A percentile compares a stretch with the other conserved stretches of the same genome.
These are phyloP conservation scores for Gasterosteus nipponicus DNA, from an alignment of 2,113 vertebrate species.

Conservation along the genomic window DNA sequence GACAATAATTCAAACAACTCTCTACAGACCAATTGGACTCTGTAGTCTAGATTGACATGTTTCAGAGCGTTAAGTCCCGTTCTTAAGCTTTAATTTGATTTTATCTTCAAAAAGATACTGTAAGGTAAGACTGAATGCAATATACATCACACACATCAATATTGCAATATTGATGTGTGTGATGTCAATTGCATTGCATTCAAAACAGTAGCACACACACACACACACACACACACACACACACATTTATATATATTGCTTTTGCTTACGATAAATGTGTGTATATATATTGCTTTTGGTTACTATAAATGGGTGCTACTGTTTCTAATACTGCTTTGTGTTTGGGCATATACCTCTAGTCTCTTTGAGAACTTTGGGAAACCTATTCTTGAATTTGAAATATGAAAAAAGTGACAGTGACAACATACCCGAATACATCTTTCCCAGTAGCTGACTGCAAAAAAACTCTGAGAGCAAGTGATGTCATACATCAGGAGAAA, in stretches of 20 bases:
- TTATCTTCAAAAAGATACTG: neutral
- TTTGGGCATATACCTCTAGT: neutral
- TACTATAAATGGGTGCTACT: neutral
- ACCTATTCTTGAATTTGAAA: neutral
- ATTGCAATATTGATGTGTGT: neutral
- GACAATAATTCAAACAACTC: neutral
- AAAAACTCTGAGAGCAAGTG: slow-evolving; percentile 85
- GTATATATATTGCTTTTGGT: neutral
- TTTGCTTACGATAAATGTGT: too few relatives aligned
- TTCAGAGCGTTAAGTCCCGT: neutral
- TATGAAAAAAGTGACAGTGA: neutral
- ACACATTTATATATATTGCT: too few relatives aligned
- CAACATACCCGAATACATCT: slow-evolving; percentile 85
- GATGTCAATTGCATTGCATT: too few relatives aligned
- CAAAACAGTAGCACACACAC: too few relatives aligned
- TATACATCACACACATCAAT: neutral
- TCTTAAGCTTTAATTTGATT: neutral
- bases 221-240: too few relatives aligned
- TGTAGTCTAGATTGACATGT: neutral
- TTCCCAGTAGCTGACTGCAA: slow-evolving; percentile 87
- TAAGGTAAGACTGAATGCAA: neutral
- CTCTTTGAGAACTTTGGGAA: neutral
- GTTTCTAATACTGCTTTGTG: neutral
- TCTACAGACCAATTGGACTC: neutral
- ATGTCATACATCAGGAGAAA: slow-evolving; percentile 95